Evolutionary conservation across 2,888 invertebrate species (phyloP).

Genomic region (Agapostemon virescens): DNA sequence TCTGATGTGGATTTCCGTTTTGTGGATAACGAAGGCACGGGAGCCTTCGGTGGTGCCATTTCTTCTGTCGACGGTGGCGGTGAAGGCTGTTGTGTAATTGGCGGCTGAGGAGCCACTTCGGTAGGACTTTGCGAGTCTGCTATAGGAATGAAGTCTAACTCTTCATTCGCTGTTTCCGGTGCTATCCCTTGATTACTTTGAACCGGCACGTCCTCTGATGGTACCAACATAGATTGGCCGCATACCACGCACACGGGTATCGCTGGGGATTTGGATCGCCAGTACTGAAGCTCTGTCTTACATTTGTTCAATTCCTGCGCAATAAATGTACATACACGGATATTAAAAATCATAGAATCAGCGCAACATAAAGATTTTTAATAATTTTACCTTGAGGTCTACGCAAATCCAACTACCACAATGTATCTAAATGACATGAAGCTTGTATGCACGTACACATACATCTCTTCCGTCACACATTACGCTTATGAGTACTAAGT

Average conservation of each 20-base stretch:
- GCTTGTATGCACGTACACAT: not conserved
- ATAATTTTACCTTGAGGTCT: constrained; percentile 14
- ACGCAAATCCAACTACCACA: not conserved
- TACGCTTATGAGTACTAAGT: constrained; percentile 52
- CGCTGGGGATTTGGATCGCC: constrained; percentile 93
- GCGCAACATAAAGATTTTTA: not conserved
- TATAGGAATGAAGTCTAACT: constrained; percentile 80
- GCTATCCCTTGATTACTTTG: constrained; percentile 84
- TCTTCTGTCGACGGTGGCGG: constrained; percentile 63
- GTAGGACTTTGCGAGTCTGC: constrained; percentile 76
- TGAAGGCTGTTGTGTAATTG: constrained; percentile 59
- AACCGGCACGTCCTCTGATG: constrained; percentile 84
- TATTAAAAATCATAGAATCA: not conserved
- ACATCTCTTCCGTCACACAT: constrained; percentile 1
- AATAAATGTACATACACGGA: constrained; percentile 28
- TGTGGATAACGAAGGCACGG: constrained; percentile 70
- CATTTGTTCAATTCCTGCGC: constrained; percentile 93
- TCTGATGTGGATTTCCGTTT: constrained; percentile 76
- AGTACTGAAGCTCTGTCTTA: constrained; percentile 94
- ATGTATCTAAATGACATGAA: not conserved
- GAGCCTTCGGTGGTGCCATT: constrained; percentile 78
- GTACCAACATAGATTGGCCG: constrained; percentile 84
- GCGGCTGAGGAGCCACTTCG: constrained; percentile 65
- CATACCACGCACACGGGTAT: constrained; percentile 88
- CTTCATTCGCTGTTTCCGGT: constrained; percentile 81